These are phyloP conservation scores for Helicolenus hilgendorfi DNA, from an alignment of 2,797 vertebrate species.

Conservation along the genomic window DNA sequence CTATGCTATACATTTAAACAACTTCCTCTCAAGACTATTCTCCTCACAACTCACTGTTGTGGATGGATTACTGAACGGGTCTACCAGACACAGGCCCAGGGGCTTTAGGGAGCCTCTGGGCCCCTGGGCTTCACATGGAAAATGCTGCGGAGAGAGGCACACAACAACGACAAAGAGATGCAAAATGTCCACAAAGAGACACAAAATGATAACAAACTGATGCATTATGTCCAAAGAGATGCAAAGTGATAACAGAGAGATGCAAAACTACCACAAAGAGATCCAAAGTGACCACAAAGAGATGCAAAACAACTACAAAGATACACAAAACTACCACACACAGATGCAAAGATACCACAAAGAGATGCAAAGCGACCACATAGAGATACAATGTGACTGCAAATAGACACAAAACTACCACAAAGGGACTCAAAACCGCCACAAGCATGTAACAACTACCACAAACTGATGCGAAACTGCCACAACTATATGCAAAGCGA, in stretches of 20 bases:
- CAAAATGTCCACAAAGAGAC: too few relatives aligned
- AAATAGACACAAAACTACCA: neutral
- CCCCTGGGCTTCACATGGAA: neutral
- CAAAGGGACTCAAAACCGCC: neutral
- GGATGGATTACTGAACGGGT: neutral
- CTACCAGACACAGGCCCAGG: neutral
- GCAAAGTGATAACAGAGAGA: too few relatives aligned
- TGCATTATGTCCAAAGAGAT: too few relatives aligned
- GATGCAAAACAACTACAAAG: too few relatives aligned
- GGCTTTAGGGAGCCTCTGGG: neutral
- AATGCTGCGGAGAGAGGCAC: neutral
- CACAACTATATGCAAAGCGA: neutral
- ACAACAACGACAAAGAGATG: neutral
- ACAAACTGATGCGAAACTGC: neutral
- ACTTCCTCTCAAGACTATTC: neutral
- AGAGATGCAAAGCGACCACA: too few relatives aligned
- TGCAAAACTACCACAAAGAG: too few relatives aligned
- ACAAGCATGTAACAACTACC: too few relatives aligned
- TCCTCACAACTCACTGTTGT: neutral
- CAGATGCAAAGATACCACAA: too few relatives aligned
- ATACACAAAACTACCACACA: too few relatives aligned
- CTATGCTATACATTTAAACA: neutral
- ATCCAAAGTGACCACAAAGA: too few relatives aligned
- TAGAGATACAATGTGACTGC: too few relatives aligned
- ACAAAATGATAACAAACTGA: too few relatives aligned